Percentiles rank a stretch among this genome's conserved stretches.
Evolutionary conservation across 2,113 vertebrate species (phyloP).

Genomic region (Pluvianellus socialis): DNA sequence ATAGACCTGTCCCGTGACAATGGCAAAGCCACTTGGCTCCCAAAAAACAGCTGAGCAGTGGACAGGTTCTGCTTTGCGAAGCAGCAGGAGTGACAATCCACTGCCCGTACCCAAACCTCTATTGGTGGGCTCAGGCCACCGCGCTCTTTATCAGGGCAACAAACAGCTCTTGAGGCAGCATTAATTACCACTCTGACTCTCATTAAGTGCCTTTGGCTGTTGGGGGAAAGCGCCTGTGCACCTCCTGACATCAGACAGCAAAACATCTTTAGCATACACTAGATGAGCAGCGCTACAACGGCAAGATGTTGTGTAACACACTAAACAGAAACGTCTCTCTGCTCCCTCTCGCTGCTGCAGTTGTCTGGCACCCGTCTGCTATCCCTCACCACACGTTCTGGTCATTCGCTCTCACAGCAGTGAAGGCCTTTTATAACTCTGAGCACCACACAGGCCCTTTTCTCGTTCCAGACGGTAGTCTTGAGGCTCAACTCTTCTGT

Average conservation of each 20-base stretch:
- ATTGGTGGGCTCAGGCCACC: rapidly evolving
- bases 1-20: rapidly evolving
- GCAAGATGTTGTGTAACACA: background rate
- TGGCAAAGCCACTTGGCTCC: background rate
- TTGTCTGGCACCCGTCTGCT: background rate
- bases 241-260: background rate
- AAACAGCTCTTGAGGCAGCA: background rate
- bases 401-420: background rate
- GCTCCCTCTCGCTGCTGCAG: background rate
- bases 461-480: background rate
- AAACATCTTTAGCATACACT: background rate
- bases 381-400: background rate
- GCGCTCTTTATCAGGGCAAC: rapidly evolving
- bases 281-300: background rate
- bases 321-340: background rate
- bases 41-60: rapidly evolving
- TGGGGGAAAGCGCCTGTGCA: background rate
- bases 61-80: background rate
- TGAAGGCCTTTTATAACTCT: background rate
- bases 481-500: background rate
- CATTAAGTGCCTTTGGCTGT: background rate
- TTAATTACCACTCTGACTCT: rapidly evolving
- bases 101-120: rapidly evolving
- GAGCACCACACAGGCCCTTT: background rate
- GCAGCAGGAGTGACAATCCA: rapidly evolving